Evolutionary conservation across 2,113 vertebrate species (phyloP), one percentile per base, ranked within the genome.

Genomic region (Hippocampus comes): DNA sequence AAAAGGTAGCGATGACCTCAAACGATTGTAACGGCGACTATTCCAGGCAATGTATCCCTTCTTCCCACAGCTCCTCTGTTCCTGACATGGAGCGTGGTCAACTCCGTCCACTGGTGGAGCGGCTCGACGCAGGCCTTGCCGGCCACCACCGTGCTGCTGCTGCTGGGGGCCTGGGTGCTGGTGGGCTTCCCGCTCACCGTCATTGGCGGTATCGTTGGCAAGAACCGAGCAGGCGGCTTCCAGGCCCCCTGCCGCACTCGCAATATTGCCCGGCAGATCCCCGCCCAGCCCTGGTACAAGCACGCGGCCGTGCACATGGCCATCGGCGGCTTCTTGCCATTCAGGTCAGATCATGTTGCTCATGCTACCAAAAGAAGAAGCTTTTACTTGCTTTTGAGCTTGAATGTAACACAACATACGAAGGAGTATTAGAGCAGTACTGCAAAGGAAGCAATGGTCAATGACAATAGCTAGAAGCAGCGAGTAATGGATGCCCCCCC

Each of bases 101-200:
- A 97, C 86, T 95, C 95, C 0, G 91, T 97, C 56, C 95, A 97
- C 68, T 97, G 95, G 95, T 95, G 92, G 84, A 95, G 95, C 34
- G 95, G 95, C 49, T 96, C 95, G 1, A 97, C 95, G 0, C 95
- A 96, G 89, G 95, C 95, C 27, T 89, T 97, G 60, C 95, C 95
- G 0, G 95, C 91, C 70, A 93, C 94, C 82, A 96, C 95, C 1
- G 94, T 96, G 83, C 89, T 96, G 41, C 93, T 97, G 69, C 90
- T 97, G 68, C 91, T 97, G 70, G 94, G 92, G 0, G 94, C 95
- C 9, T 97, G 95, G 95, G 89, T 95, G 42, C 87, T 96, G 75
- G 95, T 97, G 63, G 95, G 95, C 81, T 96, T 96, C 79, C 95
- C 95, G 0, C 94, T 97, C 76, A 95, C 94, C 0, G 93, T 97